Conservation (phyloP, 35 echinoderm and acorn worm species). For the Apostichopus parvimensis region DNA sequence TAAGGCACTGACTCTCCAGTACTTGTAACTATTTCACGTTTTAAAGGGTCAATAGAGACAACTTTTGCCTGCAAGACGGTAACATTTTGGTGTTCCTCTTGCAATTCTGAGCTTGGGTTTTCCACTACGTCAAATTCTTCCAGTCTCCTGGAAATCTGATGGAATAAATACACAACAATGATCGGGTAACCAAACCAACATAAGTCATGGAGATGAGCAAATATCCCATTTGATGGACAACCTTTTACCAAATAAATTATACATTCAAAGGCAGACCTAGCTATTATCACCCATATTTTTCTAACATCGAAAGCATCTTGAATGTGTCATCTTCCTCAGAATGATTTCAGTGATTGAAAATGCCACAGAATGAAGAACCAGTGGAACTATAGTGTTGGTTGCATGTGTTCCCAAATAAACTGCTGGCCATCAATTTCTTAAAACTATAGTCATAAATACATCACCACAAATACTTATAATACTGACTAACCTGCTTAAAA, state of each 20-base stretch:
- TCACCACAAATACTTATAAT: neutral
- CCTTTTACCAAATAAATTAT: too few relatives aligned
- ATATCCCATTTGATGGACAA: neutral
- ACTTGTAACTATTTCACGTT: slow-evolving; percentile 49
- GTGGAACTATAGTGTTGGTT: too few relatives aligned
- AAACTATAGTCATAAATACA: too few relatives aligned
- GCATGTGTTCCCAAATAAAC: too few relatives aligned
- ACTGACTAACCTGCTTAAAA: slow-evolving; percentile 74
- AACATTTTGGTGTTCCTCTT: slow-evolving; percentile 65
- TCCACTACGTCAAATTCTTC: slow-evolving; percentile 94
- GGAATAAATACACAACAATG: neutral
- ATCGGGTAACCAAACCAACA: neutral
- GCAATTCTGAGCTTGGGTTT: slow-evolving; percentile 57
- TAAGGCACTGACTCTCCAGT: slow-evolving; percentile 51
- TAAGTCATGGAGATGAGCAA: neutral
- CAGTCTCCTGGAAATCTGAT: slow-evolving; percentile 78
- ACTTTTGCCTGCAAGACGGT: slow-evolving; percentile 62
- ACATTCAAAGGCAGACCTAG: too few relatives aligned
- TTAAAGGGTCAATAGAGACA: slow-evolving; percentile 40
- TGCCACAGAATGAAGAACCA: too few relatives aligned
- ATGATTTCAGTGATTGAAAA: too few relatives aligned
- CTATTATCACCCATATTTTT: too few relatives aligned
- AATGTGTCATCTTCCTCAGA: too few relatives aligned
- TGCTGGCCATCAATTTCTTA: too few relatives aligned
- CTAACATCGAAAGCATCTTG: too few relatives aligned